Evolutionary conservation across 1,140 invertebrate species (phyloP).

Genomic region (Ridgeia piscesae): DNA sequence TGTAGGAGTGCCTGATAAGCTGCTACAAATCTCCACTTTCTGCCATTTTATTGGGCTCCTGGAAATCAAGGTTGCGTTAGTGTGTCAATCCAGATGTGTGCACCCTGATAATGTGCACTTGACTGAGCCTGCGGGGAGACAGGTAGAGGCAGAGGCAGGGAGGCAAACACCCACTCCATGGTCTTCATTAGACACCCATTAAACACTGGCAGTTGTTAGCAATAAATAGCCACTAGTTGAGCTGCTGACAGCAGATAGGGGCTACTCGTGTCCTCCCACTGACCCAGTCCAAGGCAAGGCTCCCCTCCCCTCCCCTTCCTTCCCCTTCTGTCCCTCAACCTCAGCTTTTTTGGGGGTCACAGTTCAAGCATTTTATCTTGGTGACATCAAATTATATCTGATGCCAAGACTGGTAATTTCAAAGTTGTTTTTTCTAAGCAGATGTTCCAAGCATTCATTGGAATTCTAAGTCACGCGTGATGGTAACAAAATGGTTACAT

Average conservation of each 20-base stretch:
- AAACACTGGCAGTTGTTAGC: background rate
- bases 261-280: background rate
- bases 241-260: background rate
- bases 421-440: no score
- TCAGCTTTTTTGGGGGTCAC: no score
- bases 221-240: conserved; percentile 6
- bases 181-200: conserved; percentile 5
- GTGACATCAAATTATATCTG: no score
- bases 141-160: background rate
- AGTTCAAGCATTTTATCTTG: no score
- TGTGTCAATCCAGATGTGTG: background rate
- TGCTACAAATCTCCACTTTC: background rate
- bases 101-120: background rate
- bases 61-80: background rate
- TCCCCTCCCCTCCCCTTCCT: no score
- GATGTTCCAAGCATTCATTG: no score
- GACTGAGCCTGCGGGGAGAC: background rate
- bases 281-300: no score
- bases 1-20: background rate
- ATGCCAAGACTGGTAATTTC: no score
- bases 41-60: background rate
- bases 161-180: background rate
- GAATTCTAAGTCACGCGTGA: no score
- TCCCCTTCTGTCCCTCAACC: no score
- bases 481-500: no score